Evolutionary conservation across 1,140 invertebrate species (phyloP).

Genomic region (Heterodera schachtii): DNA sequence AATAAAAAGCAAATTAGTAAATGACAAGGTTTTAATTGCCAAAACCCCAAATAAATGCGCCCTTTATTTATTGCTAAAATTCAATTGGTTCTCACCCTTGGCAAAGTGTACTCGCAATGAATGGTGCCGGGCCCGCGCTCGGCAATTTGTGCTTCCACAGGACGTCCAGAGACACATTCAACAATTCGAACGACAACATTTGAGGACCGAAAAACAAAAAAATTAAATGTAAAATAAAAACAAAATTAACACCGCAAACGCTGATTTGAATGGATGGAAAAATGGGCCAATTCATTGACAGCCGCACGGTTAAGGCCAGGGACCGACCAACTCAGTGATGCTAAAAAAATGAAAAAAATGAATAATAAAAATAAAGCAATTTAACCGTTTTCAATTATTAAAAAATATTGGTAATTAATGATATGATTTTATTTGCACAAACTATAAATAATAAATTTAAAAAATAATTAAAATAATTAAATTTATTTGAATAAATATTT

Average conservation of each 20-base stretch:
- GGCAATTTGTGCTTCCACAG: constrained; percentile 6
- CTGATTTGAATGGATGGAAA: constrained; percentile 74
- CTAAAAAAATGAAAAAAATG: constrained; percentile 24
- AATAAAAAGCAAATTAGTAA: too few relatives aligned
- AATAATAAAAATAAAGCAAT: constrained; percentile 10
- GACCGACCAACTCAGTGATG: constrained; percentile 74
- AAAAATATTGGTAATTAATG: too few relatives aligned
- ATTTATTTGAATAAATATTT: too few relatives aligned
- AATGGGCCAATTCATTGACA: constrained; percentile 80
- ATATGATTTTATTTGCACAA: too few relatives aligned
- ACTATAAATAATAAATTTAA: too few relatives aligned
- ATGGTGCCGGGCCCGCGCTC: constrained; percentile 34
- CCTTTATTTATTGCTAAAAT: background rate
- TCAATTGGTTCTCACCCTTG: background rate
- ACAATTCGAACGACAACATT: constrained; percentile 49
- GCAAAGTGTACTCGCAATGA: constrained; percentile 43
- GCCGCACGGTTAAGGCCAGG: constrained; percentile 84
- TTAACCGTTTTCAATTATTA: constrained; percentile 9
- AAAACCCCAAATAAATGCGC: too few relatives aligned
- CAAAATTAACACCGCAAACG: constrained; percentile 32
- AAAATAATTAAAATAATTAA: too few relatives aligned
- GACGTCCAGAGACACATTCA: constrained; percentile 29
- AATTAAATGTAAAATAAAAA: background rate
- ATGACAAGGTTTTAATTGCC: too few relatives aligned
- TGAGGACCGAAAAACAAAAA: background rate